Base-by-base conservation (phyloP, 2,797 vertebrate genomes). In the Rhinoraja longicauda region DNA sequence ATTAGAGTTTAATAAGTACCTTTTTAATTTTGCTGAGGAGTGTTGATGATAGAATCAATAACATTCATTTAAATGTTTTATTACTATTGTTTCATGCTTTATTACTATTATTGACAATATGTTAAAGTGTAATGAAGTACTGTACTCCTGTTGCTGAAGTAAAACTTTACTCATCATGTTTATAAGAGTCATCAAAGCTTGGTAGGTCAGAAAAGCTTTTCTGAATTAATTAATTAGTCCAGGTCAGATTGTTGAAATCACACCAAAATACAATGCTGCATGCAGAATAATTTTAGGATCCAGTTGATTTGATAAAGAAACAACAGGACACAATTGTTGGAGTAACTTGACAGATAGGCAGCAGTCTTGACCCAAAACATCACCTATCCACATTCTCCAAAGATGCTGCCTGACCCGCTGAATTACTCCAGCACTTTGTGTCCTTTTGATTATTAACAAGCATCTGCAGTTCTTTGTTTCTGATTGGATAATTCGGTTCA, bases 11-110 rank as follows among this genome's bases (percentile, higher is more conserved):
- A 90, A 36, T 10, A 21, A 88, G 59, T 88, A 32, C 62, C 32
- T 17, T 64, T 59, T 36, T 53, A 12, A 1, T 75, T 92, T 73
- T 15, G 24, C 24, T 53, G 39, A 73, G 70, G 6, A 29, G 7
- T 8, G 19, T 39, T 92, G 72, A n/a, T 70, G 64, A 88, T n/a
- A 21, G n/a, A 59, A 53, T 92, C 70, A 26, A 92, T 75, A n/a
- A 26, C 29, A 26, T 45, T 57, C 39, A 92, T 92, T 92, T 91
- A 57, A 39, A 90, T 73, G 72, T 45, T 72, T 91, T 92, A 92
- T 5, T 26, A n/a, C n/a, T n/a, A n/a, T n/a, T n/a, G n/a, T 75
- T 39, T 3, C 90, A 92, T 75, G 36, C 53, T 73, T 73, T 75
- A 92, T 53, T 73, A n/a, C 67, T 53, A 29, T 92, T 70, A 75